phyloP scores from a whole-genome alignment of 35 echinoderm and acorn worm species.

The Heliocidaris tuberculata region DNA sequence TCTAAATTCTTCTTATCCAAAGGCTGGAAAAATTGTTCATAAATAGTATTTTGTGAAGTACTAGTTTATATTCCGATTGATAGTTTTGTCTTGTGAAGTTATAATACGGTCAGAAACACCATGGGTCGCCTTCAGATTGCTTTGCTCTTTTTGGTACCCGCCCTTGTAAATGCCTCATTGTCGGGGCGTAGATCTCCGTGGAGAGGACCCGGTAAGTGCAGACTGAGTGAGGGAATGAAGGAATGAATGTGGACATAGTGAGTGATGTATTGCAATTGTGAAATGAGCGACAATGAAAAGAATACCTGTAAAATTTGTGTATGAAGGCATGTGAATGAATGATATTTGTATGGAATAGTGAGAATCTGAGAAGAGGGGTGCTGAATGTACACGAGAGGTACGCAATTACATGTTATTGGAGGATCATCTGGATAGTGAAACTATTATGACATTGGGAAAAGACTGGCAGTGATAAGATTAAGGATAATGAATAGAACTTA shows the following conservation, averaged over 20 bases:
- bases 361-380: too few species aligned
- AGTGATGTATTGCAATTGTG: too few species aligned
- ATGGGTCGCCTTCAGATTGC: background rate
- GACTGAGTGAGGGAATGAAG: background rate
- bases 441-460: too few species aligned
- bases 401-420: too few species aligned
- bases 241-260: background rate
- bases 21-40: background rate
- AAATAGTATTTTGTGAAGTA: background rate
- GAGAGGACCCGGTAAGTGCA: conserved; percentile 1
- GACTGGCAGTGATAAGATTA: too few species aligned
- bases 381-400: too few species aligned
- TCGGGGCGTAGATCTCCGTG: conserved; percentile 13
- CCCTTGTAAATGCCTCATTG: background rate
- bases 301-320: too few species aligned
- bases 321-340: too few species aligned
- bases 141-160: background rate
- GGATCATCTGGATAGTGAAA: too few species aligned
- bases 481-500: too few species aligned
- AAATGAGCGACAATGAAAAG: too few species aligned
- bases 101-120: background rate
- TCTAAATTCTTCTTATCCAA: background rate
- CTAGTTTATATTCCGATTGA: background rate
- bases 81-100: background rate
- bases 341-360: too few species aligned